These are phyloP conservation scores for Orbicella faveolata DNA, from an alignment of 64 coral and sea anemone genomes.

Conservation along the genomic window DNA sequence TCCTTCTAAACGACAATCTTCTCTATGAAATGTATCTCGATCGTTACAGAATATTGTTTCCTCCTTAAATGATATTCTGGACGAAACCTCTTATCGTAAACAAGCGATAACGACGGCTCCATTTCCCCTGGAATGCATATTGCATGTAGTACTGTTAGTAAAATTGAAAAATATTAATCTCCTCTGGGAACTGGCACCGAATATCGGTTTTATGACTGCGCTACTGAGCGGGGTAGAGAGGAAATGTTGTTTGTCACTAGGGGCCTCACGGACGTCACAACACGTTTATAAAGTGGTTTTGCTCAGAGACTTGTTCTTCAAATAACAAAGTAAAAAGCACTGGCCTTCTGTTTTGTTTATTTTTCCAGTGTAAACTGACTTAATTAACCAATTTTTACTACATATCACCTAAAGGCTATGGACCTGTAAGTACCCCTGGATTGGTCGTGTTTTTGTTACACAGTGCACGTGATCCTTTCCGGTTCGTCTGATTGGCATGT, in stretches of 20 bases:
- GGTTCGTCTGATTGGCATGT: constrained; percentile 36
- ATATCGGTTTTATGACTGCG: background rate
- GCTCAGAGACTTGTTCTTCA: too few species aligned
- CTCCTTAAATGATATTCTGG: background rate
- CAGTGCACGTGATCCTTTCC: background rate
- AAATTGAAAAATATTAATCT: background rate
- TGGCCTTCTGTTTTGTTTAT: background rate
- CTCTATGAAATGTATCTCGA: background rate
- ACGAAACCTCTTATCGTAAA: constrained; percentile 7
- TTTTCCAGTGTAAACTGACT: background rate
- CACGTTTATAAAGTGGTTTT: too few species aligned
- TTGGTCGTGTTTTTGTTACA: background rate
- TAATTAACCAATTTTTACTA: background rate
- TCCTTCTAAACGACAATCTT: background rate
- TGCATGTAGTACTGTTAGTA: background rate
- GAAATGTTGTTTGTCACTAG: background rate
- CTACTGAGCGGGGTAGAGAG: background rate
- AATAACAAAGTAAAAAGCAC: too few species aligned
- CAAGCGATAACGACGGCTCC: background rate
- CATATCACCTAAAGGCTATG: background rate
- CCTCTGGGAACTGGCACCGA: background rate
- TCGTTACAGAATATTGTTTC: constrained; percentile 13
- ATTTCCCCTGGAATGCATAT: background rate
- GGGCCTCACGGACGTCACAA: too few species aligned
- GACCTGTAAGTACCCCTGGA: background rate